Evolutionary conservation across 2,113 vertebrate species (phyloP), one percentile per base, ranked within the genome.

Genomic region (Limanda limanda): DNA sequence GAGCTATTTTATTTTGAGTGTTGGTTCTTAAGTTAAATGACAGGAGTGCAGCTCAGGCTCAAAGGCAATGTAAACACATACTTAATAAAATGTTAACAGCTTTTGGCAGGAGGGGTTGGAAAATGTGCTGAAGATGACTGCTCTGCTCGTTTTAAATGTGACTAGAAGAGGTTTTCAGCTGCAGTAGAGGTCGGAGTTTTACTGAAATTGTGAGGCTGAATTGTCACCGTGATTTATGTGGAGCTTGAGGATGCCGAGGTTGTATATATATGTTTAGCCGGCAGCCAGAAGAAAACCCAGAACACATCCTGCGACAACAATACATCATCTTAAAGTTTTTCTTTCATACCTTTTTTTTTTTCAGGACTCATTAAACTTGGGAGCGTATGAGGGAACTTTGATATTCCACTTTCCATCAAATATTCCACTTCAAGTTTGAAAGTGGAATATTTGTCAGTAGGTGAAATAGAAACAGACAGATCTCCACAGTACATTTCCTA

Each of bases 191-290:
- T 57, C 15, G 23, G 58, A 27, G 55, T 83, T 63, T 71, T 62
- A 35, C 68, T 47, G 45, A 59, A 42, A 68, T n/a, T 51, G 66
- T 48, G 55, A 60, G 40, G 57, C 42, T 25, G 24, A 78, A 56
- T 70, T 73, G 60, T 82, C 73, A 51, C n/a, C 40, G 72, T 81
- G 83, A 80, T 86, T 71, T 82, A 80, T 73, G 60, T 64, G 52
- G 35, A 31, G 79, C 72, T 64, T 8, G 40, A 66, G 61, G 54
- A 69, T 18, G 6, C 64, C 3, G 40, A 66, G 65, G 40, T 75
- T 25, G 10, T 47, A 15, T 57, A 63, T 57, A 63, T 57, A 62
- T 37, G 68, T 69, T 65, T n/a, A 42, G 20, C 58, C 55, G 69
- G 56, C 60, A 66, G 69, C 37, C 13, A 9, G 10, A 72, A 18